A percentile compares a stretch with the other conserved stretches of the same genome.
phyloP scores from a whole-genome alignment of 2,888 invertebrate genomes.

The Blastobasis adustella region DNA sequence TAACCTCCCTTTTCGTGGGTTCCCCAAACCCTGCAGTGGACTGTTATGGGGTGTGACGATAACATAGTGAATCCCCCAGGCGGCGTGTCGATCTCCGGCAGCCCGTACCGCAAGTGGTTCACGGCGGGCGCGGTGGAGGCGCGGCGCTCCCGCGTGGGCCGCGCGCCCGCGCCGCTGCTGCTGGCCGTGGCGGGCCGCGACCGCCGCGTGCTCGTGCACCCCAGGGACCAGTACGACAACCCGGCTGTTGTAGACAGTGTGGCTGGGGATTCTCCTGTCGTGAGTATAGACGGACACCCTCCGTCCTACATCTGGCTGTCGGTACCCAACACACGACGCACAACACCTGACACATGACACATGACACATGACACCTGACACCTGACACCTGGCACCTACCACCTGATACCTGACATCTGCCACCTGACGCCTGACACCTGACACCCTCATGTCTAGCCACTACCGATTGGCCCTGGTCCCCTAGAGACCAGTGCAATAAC shows the following conservation, averaged over 20 bases:
- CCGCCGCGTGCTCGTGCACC: constrained; percentile 88
- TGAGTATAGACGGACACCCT: not conserved
- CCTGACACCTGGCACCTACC: too few relatives aligned
- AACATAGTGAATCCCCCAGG: constrained; percentile 32
- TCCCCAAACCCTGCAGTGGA: too few relatives aligned
- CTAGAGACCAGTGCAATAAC: too few relatives aligned
- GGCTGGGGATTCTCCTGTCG: not conserved
- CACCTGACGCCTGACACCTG: too few relatives aligned
- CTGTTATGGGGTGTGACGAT: too few relatives aligned
- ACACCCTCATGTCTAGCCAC: too few relatives aligned
- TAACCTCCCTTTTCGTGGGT: too few relatives aligned
- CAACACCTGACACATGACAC: too few relatives aligned
- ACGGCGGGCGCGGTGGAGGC: constrained; percentile 89
- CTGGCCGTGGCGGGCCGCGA: constrained; percentile 78
- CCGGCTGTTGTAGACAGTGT: constrained; percentile 38
- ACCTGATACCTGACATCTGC: too few relatives aligned
- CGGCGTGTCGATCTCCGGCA: constrained; percentile 86
- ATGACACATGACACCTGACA: too few relatives aligned
- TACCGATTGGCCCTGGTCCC: too few relatives aligned
- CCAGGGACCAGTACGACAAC: constrained; percentile 94
- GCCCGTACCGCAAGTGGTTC: constrained; percentile 90
- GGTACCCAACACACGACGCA: not conserved
- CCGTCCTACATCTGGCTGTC: too few relatives aligned
- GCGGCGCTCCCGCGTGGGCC: constrained; percentile 82
- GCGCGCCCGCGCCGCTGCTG: constrained; percentile 78